These are phyloP conservation scores for Tribolium freemani DNA, from an alignment of 2,888 invertebrate genomes.

Conservation along the genomic window DNA sequence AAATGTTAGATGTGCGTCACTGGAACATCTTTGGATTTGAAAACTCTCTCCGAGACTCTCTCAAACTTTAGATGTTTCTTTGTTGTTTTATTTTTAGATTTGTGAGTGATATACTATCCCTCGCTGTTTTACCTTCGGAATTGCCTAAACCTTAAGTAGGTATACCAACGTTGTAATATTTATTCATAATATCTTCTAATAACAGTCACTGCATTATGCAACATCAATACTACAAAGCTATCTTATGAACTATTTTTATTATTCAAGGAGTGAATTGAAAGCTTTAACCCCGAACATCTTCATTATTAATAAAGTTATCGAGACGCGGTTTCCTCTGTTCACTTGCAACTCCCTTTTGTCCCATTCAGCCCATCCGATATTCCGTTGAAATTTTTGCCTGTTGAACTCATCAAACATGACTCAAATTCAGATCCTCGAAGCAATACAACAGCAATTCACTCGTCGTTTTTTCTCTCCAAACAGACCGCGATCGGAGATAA, in stretches of 20 bases:
- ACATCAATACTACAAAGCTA: too few species aligned
- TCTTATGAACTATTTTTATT: neutral
- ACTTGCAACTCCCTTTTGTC: neutral
- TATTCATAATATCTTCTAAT: too few species aligned
- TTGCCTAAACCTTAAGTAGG: too few species aligned
- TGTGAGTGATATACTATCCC: too few species aligned
- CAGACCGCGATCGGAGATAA: neutral
- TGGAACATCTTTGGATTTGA: too few species aligned
- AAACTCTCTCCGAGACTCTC: too few species aligned
- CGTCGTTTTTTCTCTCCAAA: neutral
- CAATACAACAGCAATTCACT: neutral
- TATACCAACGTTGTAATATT: too few species aligned
- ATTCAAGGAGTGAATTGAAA: neutral
- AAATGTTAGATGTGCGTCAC: too few species aligned
- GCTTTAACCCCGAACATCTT: neutral
- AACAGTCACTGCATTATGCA: too few species aligned
- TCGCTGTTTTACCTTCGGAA: too few species aligned
- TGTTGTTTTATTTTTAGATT: too few species aligned
- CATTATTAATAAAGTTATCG: neutral
- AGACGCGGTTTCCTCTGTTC: neutral
- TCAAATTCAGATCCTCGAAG: neutral
- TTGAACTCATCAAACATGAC: conserved; percentile 3
- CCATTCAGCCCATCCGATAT: neutral
- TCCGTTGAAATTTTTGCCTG: neutral
- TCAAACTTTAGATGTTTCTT: too few species aligned